Evolutionary conservation across 2,888 invertebrate genomes (phyloP).

Genomic region (Podotricha telesiphe): DNA sequence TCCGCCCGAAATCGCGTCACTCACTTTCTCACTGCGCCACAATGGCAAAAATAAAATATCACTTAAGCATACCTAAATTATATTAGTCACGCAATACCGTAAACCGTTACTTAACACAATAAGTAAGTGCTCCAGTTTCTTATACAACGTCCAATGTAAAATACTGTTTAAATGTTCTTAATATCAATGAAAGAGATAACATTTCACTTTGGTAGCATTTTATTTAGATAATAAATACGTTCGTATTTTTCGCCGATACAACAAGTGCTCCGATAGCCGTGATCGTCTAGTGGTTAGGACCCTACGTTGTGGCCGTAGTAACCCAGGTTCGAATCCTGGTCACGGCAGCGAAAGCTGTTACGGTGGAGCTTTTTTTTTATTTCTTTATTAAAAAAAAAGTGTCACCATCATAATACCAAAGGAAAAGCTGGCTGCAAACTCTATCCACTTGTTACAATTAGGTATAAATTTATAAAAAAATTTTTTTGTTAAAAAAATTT

Average conservation of each 20-base stretch:
- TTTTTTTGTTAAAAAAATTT: too few species aligned
- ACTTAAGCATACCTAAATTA: not conserved
- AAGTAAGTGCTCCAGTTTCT: slow-evolving; percentile 30
- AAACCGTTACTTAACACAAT: slow-evolving; percentile 6
- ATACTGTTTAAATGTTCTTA: not conserved
- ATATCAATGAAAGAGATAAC: not conserved
- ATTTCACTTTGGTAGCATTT: slow-evolving; percentile 24
- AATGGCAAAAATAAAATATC: not conserved
- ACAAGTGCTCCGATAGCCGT: slow-evolving; percentile 54
- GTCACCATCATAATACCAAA: too few species aligned
- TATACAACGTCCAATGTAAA: slow-evolving; percentile 1
- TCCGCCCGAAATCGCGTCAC: too few species aligned
- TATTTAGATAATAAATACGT: slow-evolving; percentile 3
- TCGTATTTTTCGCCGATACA: not conserved
- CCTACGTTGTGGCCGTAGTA: slow-evolving; percentile 90
- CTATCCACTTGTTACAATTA: too few species aligned
- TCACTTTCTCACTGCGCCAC: too few species aligned
- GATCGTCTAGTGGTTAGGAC: slow-evolving; percentile 91
- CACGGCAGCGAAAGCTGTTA: slow-evolving; percentile 78
- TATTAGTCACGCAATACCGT: slow-evolving; percentile 11
- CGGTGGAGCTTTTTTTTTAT: slow-evolving; percentile 52
- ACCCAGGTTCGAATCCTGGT: slow-evolving; percentile 91
- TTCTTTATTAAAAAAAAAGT: not conserved
- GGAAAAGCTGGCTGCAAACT: too few species aligned
- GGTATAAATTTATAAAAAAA: too few species aligned